A percentile compares a stretch with the other conserved stretches of the same genome.
phyloP scores from a whole-genome alignment of 2,888 invertebrate genomes.

The Chromoteleia sp. region DNA sequence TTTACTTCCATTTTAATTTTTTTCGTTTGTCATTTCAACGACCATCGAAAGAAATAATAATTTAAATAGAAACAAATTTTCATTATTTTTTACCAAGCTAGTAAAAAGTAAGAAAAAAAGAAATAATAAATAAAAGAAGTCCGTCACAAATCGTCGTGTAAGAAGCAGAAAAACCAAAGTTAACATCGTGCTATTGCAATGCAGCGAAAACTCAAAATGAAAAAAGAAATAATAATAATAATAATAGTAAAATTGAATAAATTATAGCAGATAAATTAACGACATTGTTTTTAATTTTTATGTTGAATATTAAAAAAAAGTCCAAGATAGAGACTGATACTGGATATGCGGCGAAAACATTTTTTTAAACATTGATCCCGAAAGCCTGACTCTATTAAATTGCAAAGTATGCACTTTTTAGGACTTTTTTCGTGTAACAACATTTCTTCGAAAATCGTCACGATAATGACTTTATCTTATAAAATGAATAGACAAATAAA shows the following conservation, averaged over 20 bases:
- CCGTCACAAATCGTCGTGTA: constrained; percentile 61
- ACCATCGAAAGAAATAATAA: constrained; percentile 42
- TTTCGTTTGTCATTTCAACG: constrained; percentile 71
- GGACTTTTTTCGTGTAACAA: background rate
- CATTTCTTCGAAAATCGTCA: background rate
- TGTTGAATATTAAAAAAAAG: background rate
- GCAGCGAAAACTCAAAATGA: constrained; percentile 48
- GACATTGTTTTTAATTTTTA: constrained; percentile 22
- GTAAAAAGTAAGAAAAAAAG: constrained; percentile 39
- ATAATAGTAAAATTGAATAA: no score
- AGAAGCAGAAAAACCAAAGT: constrained; percentile 68
- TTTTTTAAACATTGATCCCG: background rate
- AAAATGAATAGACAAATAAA: background rate
- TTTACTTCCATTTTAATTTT: constrained; percentile 62
- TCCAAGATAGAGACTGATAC: background rate
- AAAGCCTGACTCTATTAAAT: background rate
- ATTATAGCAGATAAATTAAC: constrained; percentile 2
- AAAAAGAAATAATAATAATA: background rate
- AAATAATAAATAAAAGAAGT: constrained; percentile 28
- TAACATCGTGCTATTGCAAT: constrained; percentile 67
- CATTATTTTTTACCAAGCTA: constrained; percentile 66
- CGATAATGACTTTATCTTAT: background rate
- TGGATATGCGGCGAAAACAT: background rate
- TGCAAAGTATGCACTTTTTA: background rate
- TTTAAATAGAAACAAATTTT: constrained; percentile 42